Conservation (phyloP, 2,888 invertebrate species). For the Lymantria monacha region DNA sequence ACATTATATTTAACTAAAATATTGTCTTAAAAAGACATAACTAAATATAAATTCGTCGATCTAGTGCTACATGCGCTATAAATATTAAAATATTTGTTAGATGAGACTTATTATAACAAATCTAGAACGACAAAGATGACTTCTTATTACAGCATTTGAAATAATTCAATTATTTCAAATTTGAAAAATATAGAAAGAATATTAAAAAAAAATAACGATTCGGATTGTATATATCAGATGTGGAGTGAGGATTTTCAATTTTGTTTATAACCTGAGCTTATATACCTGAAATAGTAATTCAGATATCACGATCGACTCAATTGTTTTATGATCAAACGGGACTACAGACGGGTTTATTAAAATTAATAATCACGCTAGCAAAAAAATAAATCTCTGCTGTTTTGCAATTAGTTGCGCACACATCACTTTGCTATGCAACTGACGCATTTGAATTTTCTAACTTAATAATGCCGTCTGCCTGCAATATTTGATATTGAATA, state of each 20-base stretch:
- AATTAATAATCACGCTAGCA: conserved; percentile 22
- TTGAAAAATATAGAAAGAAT: neutral
- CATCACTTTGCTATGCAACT: conserved; percentile 18
- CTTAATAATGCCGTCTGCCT: conserved; percentile 1
- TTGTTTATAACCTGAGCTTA: conserved; percentile 51
- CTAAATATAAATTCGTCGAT: conserved; percentile 49
- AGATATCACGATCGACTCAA: conserved; percentile 15
- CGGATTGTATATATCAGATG: conserved; percentile 22
- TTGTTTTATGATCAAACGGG: neutral
- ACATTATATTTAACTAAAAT: conserved; percentile 51
- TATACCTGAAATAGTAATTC: conserved; percentile 36
- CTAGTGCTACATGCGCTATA: conserved; percentile 53
- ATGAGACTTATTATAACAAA: conserved; percentile 50
- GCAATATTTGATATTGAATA: conserved; percentile 12
- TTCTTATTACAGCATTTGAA: conserved; percentile 40
- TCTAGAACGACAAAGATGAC: conserved; percentile 64
- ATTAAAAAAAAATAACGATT: no score
- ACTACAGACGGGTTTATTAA: conserved; percentile 10
- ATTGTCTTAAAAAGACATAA: conserved; percentile 66
- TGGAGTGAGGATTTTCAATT: conserved; percentile 29
- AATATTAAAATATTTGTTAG: conserved; percentile 49
- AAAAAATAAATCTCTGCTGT: conserved; percentile 24
- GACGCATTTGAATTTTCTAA: conserved; percentile 5
- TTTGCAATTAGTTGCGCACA: conserved; percentile 12
- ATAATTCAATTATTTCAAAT: conserved; percentile 30